Base-by-base conservation (phyloP, 2,113 vertebrate genomes). In the Miniopterus natalensis region DNA sequence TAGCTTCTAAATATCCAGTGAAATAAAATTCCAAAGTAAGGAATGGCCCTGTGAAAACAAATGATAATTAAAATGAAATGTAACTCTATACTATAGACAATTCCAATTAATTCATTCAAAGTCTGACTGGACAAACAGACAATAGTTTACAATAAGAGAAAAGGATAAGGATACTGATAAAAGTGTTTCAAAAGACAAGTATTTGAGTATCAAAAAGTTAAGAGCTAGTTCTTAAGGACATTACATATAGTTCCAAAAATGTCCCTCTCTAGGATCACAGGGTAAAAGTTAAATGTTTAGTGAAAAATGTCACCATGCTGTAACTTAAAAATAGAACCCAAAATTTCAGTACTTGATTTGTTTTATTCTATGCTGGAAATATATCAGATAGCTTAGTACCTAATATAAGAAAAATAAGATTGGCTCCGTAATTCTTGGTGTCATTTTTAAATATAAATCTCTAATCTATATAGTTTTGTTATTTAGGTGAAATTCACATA, bases 1-100 rank as follows among this genome's bases (percentile, higher is more conserved):
- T 53, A 86, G 42, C 57, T 81, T 80, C 57, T 66, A 87, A 92
- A 92, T 87, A 79, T 36, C 27, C 29, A 79, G n/a, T 84, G 42
- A 84, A 95, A 85, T 63, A 86, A 83, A 84, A 70, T 53, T 61
- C 15, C 45, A 47, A 55, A 66, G 8, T 65, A 53, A 81, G 18
- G 3, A 88, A 61, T 84, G 53, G 15, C 13, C 11, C 55, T 65
- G 25, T 36, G 53, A 79, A 89, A 93, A 66, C 29, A 53, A 42
- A 0, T 63, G 6, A 36, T 27, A 66, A 88, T 59, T 53, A 85
- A 85, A 85, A 78, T 68, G 21, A 49, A 92, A 27, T 70, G 0
- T 27, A 42, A 70, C 18, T 79, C 70, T 71, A 65, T 36, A 63
- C 45, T 45, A 78, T 12, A 70, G 55, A 70, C 40, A 73, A 88